Base-by-base conservation (phyloP, 1,140 invertebrate species). In the Drosophila ercepeae region DNA sequence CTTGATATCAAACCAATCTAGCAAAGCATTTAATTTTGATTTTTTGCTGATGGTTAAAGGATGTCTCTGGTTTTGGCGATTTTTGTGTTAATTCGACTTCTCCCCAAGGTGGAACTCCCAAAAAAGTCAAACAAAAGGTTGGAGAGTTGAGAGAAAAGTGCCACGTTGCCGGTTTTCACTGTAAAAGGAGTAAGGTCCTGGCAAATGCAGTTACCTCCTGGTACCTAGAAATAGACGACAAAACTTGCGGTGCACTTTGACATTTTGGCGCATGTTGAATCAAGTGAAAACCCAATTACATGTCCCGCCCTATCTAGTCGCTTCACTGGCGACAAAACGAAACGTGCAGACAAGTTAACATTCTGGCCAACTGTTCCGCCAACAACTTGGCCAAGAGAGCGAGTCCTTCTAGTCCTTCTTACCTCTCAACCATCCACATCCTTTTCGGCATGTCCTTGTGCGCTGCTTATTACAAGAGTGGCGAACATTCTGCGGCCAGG, bases 201-300 rank as follows among this genome's bases (percentile, higher is more conserved):
- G 8, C 9, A 32, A 32, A 32, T 32, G 29, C 29, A 32, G 29
- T 32, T 32, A 6, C 29, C 34, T 51, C 34, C n/a, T 42, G 18
- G 32, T 7, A 21, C 1, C 48, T 25, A 25, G 48, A 53, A 27
- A 67, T 49, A 53, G 69, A 70, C 42, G 44, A 61, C 39, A 54
- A 61, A 72, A 68, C 71, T 79, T 79, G 71, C 64, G 81, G 75
- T 46, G 74, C 48, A 67, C 79, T 86, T 84, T 79, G 79, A 83
- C 79, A 83, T 75, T 71, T 83, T 84, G 70, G 51, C 81, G 75
- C 79, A 84, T 78, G 75, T 83, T 78, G 75, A 84, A 79, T 84
- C 81, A 84, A 75, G 81, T 79, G 79, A 79, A 86, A 84, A 86
- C 71, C 75, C 79, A 84, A 79, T 84, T 84, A 86, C 79, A 86